Conservation (phyloP, 2,888 invertebrate species). For the Tenthredo scrophulariae region DNA sequence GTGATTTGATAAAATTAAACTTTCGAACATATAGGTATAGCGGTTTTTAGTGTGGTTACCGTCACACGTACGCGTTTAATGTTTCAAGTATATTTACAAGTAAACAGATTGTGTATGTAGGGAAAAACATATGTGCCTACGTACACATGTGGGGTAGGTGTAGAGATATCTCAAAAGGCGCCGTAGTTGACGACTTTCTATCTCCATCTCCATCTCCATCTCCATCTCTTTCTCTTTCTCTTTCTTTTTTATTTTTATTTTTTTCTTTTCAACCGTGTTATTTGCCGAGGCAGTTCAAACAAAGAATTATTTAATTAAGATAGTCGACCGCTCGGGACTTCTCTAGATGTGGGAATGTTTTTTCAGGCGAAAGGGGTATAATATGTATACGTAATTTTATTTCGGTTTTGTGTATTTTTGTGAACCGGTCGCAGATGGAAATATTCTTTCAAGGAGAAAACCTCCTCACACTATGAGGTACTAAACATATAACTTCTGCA, state of each 20-base stretch:
- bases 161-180: background rate
- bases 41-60: background rate
- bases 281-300: slow-evolving; percentile 44
- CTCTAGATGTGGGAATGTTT: slow-evolving; percentile 43
- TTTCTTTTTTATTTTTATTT: background rate
- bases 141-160: background rate
- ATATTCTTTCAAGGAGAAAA: slow-evolving; percentile 7
- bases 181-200: slow-evolving; percentile 4
- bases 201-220: background rate
- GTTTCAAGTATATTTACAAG: background rate
- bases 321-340: slow-evolving; percentile 14
- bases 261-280: slow-evolving; percentile 1
- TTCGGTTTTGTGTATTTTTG: slow-evolving; percentile 39
- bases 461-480: background rate
- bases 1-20: background rate
- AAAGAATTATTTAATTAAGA: slow-evolving; percentile 52
- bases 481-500: slow-evolving; percentile 12
- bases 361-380: slow-evolving; percentile 18
- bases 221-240: background rate
- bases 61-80: background rate
- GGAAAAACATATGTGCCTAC: background rate
- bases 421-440: slow-evolving; percentile 26
- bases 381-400: background rate
- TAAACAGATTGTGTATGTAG: background rate
- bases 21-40: background rate